Percentiles rank a stretch among this genome's conserved stretches.
Evolutionary conservation across 1,140 invertebrate species (phyloP).

Genomic region (Tetranychus cinnabarinus): DNA sequence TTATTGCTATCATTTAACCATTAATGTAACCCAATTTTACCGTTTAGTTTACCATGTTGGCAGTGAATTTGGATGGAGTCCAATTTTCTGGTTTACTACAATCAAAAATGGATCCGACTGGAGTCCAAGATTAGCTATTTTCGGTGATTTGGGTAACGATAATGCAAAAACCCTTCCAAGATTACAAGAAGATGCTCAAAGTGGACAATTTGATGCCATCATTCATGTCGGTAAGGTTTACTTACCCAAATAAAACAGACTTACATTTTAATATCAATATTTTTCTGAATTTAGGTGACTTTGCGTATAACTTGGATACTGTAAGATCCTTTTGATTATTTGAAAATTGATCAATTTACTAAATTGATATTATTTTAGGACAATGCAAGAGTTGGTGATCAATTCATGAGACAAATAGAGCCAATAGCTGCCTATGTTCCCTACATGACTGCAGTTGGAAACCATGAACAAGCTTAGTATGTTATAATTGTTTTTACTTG

Average conservation of each 20-base stretch:
- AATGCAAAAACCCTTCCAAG: slow-evolving; percentile 52
- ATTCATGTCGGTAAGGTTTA: slow-evolving; percentile 57
- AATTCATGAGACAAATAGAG: slow-evolving; percentile 73
- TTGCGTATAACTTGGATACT: slow-evolving; percentile 75
- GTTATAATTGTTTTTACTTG: slow-evolving; percentile 17
- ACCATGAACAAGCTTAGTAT: slow-evolving; percentile 64
- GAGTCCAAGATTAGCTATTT: slow-evolving; percentile 37
- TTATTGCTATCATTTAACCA: not conserved
- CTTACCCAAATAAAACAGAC: too few species aligned
- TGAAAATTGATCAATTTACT: too few species aligned
- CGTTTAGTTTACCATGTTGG: slow-evolving; percentile 10
- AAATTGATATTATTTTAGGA: slow-evolving; percentile 70
- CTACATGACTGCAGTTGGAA: slow-evolving; percentile 73
- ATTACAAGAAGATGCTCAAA: slow-evolving; percentile 53
- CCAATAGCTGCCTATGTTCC: slow-evolving; percentile 60
- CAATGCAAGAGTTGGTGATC: slow-evolving; percentile 50
- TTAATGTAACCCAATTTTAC: not conserved
- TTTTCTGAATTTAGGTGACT: slow-evolving; percentile 28
- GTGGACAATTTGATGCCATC: slow-evolving; percentile 52
- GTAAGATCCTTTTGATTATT: too few species aligned
- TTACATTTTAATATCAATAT: too few species aligned
- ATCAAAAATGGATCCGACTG: slow-evolving; percentile 4
- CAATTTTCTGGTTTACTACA: slow-evolving; percentile 7
- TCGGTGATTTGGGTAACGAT: slow-evolving; percentile 70
- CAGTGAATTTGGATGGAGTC: slow-evolving; percentile 8